Evolutionary conservation across 2,888 invertebrate genomes (phyloP), one percentile per base, ranked within the genome.

Genomic region (Drosophila infuscata): DNA sequence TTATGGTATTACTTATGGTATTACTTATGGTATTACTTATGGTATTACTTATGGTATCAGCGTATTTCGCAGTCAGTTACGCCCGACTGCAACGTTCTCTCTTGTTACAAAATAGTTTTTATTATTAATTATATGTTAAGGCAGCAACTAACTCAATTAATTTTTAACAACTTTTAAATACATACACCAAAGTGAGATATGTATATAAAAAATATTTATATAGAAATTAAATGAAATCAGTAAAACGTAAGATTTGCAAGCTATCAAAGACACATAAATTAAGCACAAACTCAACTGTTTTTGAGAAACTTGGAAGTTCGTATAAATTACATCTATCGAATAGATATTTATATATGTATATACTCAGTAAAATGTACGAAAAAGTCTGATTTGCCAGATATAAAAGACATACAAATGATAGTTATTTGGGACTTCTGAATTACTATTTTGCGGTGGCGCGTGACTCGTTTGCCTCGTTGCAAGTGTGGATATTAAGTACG

Each of bases 361-460:
- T 33, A 8, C 11, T 43, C 1, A 15, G 20, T 3, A 7, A 46
- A 46, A 15, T 25, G 25, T 12, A 11, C 15, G 46, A 25, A 43
- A 46, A 25, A 6, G 15, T 25, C 15, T 15, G 15, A 15, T 15
- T 46, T 46, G 15, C 2, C 8, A 4, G 46, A 15, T 46, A 15
- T 46, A 25, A 25, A 15, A 46, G 12, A 3, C 11, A 25, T 35
- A 51, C 33, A 64, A 51, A 70, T 54, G 46, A 60, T 60, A 60
- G 59, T 66, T 54, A 69, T 68, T 66, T 52, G 32, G 58, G 59
- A 17, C 53, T 48, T 52, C 36, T 51, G 29, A 32, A 52, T 69
- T 33, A 29, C 29, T 15, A 36, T 43, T 56, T 73, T 56, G 69
- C 53, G 73, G 8, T 69, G 73, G 68, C 67, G 66, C 73, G 78